Evolutionary conservation across 2,888 invertebrate genomes (phyloP).

Genomic region (Eledona agricola): DNA sequence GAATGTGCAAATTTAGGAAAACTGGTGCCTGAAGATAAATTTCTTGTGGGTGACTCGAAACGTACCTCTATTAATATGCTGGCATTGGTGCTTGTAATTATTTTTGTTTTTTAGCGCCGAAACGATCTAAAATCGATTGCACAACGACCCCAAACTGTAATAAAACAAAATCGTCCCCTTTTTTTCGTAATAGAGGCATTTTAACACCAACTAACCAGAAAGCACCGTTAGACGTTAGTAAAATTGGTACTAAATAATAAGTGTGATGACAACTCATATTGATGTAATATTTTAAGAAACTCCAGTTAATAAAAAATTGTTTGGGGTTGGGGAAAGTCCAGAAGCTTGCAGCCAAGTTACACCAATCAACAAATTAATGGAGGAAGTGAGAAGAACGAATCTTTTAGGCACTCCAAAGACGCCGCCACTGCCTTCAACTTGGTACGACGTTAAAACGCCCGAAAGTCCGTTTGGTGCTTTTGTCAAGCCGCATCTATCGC

Average conservation of each 20-base stretch:
- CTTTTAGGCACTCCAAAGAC: constrained; percentile 48
- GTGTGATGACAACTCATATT: not conserved
- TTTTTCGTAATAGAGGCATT: too few relatives aligned
- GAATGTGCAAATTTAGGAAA: constrained; percentile 70
- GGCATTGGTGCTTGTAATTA: too few relatives aligned
- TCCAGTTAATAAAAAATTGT: constrained; percentile 7
- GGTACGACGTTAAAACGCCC: constrained; percentile 63
- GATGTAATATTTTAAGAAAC: constrained; percentile 22
- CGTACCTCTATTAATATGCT: too few relatives aligned
- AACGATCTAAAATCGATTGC: too few relatives aligned
- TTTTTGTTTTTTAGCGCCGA: too few relatives aligned
- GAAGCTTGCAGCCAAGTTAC: constrained; percentile 53
- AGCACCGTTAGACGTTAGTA: too few relatives aligned
- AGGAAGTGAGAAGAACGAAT: constrained; percentile 52
- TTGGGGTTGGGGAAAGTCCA: constrained; percentile 6
- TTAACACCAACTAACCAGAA: too few relatives aligned
- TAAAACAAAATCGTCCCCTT: too few relatives aligned
- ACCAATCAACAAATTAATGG: constrained; percentile 57
- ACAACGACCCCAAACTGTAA: too few relatives aligned
- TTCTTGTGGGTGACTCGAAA: constrained; percentile 67
- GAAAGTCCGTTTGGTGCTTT: constrained; percentile 67
- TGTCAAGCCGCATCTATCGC: constrained; percentile 64
- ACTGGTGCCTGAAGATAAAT: constrained; percentile 66
- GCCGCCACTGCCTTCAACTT: constrained; percentile 49
- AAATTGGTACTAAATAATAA: not conserved